phyloP scores from a whole-genome alignment of 37 sponge, comb jelly and placozoan genomes.

The Petrosia ficiformis region DNA sequence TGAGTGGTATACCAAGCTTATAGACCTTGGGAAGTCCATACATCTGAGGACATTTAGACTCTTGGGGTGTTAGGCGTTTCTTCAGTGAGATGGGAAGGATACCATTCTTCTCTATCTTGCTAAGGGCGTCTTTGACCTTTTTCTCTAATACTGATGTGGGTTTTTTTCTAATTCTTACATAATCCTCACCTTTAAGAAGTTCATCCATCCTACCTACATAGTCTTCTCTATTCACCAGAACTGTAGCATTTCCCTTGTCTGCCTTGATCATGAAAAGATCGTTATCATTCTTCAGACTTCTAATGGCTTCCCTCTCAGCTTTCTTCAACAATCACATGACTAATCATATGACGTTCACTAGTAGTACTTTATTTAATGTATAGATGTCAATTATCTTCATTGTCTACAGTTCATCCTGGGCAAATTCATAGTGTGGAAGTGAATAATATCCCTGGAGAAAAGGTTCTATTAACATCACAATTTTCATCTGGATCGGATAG shows the following conservation, averaged over 20 bases:
- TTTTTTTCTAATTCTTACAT: neutral
- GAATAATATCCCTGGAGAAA: too few species aligned
- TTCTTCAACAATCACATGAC: too few species aligned
- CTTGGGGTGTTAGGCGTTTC: too few species aligned
- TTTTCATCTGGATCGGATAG: too few species aligned
- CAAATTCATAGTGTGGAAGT: too few species aligned
- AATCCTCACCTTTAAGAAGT: neutral
- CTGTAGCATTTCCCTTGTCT: constrained; percentile 17
- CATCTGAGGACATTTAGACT: neutral
- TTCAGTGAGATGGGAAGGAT: neutral
- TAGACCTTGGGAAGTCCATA: constrained; percentile 36
- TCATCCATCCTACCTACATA: neutral
- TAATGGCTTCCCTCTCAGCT: too few species aligned
- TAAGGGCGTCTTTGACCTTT: neutral
- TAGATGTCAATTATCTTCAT: too few species aligned
- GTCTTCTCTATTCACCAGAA: neutral
- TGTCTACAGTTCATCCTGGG: too few species aligned
- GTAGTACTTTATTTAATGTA: too few species aligned
- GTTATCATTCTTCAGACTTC: neutral
- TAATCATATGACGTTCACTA: too few species aligned
- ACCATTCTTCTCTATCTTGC: neutral
- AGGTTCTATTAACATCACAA: too few species aligned
- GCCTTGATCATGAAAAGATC: neutral
- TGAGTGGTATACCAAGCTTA: constrained; percentile 7
- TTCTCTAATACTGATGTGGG: neutral